phyloP scores from a whole-genome alignment of 2,797 vertebrate genomes.

The Acanthis flammea region DNA sequence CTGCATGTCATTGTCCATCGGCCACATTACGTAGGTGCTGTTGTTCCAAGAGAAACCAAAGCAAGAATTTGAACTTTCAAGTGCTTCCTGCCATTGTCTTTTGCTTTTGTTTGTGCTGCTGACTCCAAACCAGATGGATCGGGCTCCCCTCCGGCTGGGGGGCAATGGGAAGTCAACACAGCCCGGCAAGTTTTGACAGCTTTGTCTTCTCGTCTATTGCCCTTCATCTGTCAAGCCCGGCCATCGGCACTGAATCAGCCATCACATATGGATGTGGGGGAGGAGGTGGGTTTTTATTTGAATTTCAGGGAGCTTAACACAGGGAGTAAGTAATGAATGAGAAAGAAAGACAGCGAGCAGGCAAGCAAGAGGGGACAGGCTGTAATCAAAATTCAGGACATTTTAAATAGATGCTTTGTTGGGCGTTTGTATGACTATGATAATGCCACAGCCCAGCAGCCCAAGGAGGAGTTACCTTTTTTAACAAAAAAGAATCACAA shows the following conservation, averaged over 20 bases:
- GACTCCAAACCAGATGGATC: constrained; percentile 72
- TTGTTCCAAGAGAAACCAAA: constrained; percentile 57
- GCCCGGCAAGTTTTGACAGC: neutral
- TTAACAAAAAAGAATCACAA: neutral
- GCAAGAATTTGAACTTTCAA: constrained; percentile 70
- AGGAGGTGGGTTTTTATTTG: constrained; percentile 54
- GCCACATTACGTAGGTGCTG: neutral
- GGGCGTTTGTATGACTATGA: constrained; percentile 18
- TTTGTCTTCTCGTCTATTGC: constrained; percentile 47
- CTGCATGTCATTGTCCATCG: neutral
- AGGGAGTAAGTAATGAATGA: constrained; percentile 53
- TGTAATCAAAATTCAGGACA: constrained; percentile 41
- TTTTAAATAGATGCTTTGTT: constrained; percentile 63
- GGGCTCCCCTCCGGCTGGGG: neutral
- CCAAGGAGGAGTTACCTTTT: constrained; percentile 40
- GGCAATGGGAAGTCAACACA: constrained; percentile 36
- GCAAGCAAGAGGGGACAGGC: neutral
- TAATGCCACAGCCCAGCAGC: neutral
- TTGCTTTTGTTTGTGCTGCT: constrained; percentile 58
- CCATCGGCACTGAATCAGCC: neutral
- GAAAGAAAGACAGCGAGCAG: neutral
- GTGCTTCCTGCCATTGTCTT: constrained; percentile 74
- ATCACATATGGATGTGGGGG: neutral
- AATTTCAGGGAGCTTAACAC: constrained; percentile 66
- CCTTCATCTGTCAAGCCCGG: constrained; percentile 44